These are phyloP conservation scores for Listrodromus nycthemerus DNA, from an alignment of 2,888 invertebrate species.

Conservation along the genomic window DNA sequence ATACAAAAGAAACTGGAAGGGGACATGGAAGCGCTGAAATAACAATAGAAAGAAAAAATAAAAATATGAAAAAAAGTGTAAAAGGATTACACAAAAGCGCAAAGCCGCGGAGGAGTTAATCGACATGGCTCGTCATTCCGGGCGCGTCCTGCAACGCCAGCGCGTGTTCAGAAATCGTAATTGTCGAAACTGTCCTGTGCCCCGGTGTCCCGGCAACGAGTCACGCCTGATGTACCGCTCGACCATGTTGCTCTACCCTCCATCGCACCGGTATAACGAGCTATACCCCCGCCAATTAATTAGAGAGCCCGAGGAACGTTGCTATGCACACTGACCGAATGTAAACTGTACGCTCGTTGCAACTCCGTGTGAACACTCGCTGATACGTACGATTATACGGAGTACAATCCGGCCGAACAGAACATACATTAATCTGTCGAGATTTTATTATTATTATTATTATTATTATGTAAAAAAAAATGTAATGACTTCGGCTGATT, in stretches of 20 bases:
- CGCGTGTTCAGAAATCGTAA: constrained; percentile 60
- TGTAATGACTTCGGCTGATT: not conserved
- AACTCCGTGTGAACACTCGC: not conserved
- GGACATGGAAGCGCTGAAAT: constrained; percentile 7
- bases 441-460: not conserved
- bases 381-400: not conserved
- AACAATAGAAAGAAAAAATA: constrained; percentile 38
- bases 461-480: too few relatives aligned
- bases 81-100: constrained; percentile 39
- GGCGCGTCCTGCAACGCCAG: constrained; percentile 36
- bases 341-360: constrained; percentile 11
- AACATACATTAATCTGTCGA: not conserved
- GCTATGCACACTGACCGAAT: not conserved
- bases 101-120: constrained; percentile 56
- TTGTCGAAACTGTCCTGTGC: constrained; percentile 51
- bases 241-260: not conserved
- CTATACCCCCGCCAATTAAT: constrained; percentile 53
- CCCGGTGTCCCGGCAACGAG: constrained; percentile 2
- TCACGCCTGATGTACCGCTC: constrained; percentile 18
- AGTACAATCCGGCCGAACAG: not conserved
- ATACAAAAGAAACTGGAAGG: not conserved
- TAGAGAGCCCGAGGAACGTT: constrained; percentile 29
- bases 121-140: constrained; percentile 54
- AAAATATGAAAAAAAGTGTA: constrained; percentile 36
- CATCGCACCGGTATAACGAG: not conserved